A percentile compares a stretch with the other conserved stretches of the same genome.
phyloP scores from a whole-genome alignment of 1,140 invertebrate genomes.

The Dinoponera quadriceps region DNA sequence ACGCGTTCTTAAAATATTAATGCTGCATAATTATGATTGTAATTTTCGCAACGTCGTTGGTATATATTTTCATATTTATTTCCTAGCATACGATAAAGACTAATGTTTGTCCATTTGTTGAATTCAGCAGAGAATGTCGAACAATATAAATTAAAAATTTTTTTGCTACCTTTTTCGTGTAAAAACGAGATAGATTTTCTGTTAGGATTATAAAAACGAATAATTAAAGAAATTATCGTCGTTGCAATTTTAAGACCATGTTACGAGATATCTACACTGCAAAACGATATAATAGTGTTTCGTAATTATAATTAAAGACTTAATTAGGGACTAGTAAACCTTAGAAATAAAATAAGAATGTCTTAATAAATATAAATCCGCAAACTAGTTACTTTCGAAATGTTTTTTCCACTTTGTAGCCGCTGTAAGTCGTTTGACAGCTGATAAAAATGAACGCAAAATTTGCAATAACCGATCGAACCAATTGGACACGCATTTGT shows the following conservation, averaged over 20 bases:
- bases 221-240: slow-evolving; percentile 24
- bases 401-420: neutral
- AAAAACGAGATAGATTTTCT: too few species aligned
- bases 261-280: neutral
- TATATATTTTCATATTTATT: neutral
- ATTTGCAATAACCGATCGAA: neutral
- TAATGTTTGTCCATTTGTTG: too few species aligned
- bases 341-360: too few species aligned
- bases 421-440: neutral
- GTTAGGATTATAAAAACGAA: too few species aligned
- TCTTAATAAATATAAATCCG: too few species aligned
- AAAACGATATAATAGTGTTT: neutral
- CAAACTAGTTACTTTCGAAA: too few species aligned
- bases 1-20: neutral
- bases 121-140: too few species aligned
- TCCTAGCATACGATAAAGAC: too few species aligned
- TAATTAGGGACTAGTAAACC: neutral
- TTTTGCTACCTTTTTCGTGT: too few species aligned
- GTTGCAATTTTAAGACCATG: slow-evolving; percentile 7
- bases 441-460: slow-evolving; percentile 11
- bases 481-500: neutral
- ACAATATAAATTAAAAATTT: too few species aligned
- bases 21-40: neutral
- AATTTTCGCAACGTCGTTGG: neutral
- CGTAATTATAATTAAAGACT: neutral